Evolutionary conservation across 1,140 invertebrate species (phyloP).

Genomic region (Neodiprion lecontei): DNA sequence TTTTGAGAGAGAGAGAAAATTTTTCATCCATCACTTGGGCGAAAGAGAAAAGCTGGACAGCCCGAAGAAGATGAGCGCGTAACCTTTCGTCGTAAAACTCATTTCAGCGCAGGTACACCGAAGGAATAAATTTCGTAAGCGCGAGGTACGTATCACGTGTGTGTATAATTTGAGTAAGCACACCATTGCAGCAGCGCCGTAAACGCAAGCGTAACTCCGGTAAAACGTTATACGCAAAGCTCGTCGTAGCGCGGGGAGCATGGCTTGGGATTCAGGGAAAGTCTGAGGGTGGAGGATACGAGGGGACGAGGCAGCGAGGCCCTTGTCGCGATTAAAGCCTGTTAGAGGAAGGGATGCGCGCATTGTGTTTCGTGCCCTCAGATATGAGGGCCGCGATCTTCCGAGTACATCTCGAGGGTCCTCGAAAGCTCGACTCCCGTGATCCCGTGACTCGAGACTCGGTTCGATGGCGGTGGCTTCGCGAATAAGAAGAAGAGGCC

Average conservation of each 20-base stretch:
- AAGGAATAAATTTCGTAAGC: too few relatives aligned
- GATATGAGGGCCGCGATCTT: slow-evolving; percentile 44
- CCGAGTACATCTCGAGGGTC: slow-evolving; percentile 44
- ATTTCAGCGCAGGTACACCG: too few relatives aligned
- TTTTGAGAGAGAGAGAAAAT: too few relatives aligned
- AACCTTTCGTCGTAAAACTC: too few relatives aligned
- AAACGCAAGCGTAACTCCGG: background rate
- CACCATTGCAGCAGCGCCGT: too few relatives aligned
- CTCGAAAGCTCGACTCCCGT: slow-evolving; percentile 43
- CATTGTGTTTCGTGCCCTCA: slow-evolving; percentile 41
- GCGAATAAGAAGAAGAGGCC: slow-evolving; percentile 11
- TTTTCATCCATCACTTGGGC: too few relatives aligned
- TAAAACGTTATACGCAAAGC: slow-evolving; percentile 8
- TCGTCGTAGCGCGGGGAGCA: background rate
- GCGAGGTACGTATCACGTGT: background rate
- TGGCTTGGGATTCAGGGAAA: background rate
- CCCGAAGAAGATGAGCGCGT: too few relatives aligned
- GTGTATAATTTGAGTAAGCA: background rate
- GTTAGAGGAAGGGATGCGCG: slow-evolving; percentile 48
- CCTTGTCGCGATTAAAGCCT: slow-evolving; percentile 52
- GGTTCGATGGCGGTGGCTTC: slow-evolving; percentile 5
- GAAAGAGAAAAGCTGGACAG: too few relatives aligned
- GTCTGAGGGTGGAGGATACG: background rate
- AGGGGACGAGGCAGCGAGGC: slow-evolving; percentile 29
- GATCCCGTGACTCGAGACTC: slow-evolving; percentile 28